These are phyloP conservation scores for Actinia equina DNA, from an alignment of 64 coral and sea anemone genomes.

Conservation along the genomic window DNA sequence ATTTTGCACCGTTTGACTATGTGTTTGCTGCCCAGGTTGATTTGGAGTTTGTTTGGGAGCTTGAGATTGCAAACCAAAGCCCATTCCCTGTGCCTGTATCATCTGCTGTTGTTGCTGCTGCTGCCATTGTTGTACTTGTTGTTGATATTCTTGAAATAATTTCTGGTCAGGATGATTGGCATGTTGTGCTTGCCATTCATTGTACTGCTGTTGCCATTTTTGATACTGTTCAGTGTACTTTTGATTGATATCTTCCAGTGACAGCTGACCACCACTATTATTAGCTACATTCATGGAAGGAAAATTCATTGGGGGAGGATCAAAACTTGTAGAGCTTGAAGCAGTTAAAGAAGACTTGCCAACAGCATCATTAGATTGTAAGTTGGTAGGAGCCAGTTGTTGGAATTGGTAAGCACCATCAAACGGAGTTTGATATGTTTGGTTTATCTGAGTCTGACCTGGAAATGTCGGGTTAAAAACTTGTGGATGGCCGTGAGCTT, in stretches of 20 bases:
- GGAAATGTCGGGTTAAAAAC: neutral
- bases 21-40: neutral
- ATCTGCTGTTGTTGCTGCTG: slow-evolving; percentile 58
- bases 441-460: slow-evolving; percentile 13
- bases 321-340: neutral
- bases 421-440: neutral
- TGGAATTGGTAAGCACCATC: slow-evolving; percentile 2
- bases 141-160: slow-evolving; percentile 85
- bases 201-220: slow-evolving; percentile 81
- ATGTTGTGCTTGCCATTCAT: slow-evolving; percentile 85
- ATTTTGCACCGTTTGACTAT: neutral
- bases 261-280: neutral
- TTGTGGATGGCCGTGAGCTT: slow-evolving; percentile 58
- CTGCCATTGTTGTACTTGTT: slow-evolving; percentile 72
- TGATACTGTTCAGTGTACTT: slow-evolving; percentile 65
- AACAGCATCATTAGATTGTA: neutral
- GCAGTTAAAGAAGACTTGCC: neutral
- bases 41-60: neutral
- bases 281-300: neutral
- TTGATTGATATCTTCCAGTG: slow-evolving; percentile 45
- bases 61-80: neutral
- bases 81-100: slow-evolving; percentile 27
- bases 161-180: slow-evolving; percentile 91
- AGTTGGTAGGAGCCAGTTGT: neutral
- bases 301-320: neutral